phyloP scores from a whole-genome alignment of 1,140 invertebrate species.

The Drosophila willistoni region DNA sequence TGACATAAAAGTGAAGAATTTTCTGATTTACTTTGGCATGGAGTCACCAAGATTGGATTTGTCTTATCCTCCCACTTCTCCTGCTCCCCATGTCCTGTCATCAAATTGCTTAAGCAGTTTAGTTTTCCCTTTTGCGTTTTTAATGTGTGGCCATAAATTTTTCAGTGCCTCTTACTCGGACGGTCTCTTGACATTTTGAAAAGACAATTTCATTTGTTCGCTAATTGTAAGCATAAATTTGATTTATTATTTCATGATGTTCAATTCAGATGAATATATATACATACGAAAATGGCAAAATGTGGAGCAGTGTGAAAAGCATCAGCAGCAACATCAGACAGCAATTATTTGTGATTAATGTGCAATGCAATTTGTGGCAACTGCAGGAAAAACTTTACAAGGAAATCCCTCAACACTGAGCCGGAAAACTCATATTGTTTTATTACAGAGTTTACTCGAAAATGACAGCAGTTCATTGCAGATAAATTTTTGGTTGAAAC shows the following conservation, averaged over 20 bases:
- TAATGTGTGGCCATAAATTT: slow-evolving; percentile 11
- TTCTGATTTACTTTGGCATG: slow-evolving; percentile 5
- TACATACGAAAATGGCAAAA: background rate
- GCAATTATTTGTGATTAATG: slow-evolving; percentile 30
- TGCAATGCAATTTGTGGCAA: slow-evolving; percentile 18
- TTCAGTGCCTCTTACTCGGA: slow-evolving; percentile 1
- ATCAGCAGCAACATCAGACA: background rate
- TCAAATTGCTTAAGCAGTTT: slow-evolving; percentile 17
- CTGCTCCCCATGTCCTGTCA: background rate
- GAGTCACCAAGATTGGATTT: slow-evolving; percentile 16
- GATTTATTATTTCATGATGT: slow-evolving; percentile 16
- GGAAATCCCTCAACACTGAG: slow-evolving; percentile 6
- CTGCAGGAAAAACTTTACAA: slow-evolving; percentile 1
- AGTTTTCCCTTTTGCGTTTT: slow-evolving; percentile 13
- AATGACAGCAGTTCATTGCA: background rate
- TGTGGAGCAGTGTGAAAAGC: background rate
- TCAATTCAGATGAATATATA: background rate
- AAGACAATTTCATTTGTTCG: slow-evolving; percentile 23
- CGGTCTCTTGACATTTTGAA: background rate
- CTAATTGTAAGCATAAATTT: slow-evolving; percentile 24
- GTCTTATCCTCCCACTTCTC: background rate
- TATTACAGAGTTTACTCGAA: background rate
- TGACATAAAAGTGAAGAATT: slow-evolving; percentile 15
- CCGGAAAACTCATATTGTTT: slow-evolving; percentile 2
- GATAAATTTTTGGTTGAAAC: background rate